phyloP scores from a whole-genome alignment of 2,888 invertebrate species.

The Callyntrura sp. region DNA sequence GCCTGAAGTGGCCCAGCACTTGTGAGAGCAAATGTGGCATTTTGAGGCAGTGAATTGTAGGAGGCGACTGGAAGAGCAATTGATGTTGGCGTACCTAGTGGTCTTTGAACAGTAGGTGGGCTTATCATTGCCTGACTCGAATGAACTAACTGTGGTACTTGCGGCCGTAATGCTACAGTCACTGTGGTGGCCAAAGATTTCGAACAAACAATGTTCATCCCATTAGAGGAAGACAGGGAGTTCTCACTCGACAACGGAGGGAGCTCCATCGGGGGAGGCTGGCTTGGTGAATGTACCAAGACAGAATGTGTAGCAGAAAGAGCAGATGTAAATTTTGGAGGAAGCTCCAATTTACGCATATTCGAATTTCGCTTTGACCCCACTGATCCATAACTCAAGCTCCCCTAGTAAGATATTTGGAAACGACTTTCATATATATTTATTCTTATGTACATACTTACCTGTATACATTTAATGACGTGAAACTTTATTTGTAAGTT shows the following conservation, averaged over 20 bases:
- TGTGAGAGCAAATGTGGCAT: conserved; percentile 73
- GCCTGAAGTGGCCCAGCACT: conserved; percentile 63
- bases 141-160: conserved; percentile 78
- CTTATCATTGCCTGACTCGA: conserved; percentile 47
- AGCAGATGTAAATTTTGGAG: conserved; percentile 81
- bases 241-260: conserved; percentile 55
- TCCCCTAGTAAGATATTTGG: conserved; percentile 68
- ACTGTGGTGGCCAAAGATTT: conserved; percentile 80
- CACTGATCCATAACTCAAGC: conserved; percentile 78
- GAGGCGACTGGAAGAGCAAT: conserved; percentile 77
- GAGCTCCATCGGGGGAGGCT: conserved; percentile 60
- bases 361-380: conserved; percentile 75
- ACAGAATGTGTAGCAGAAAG: conserved; percentile 55
- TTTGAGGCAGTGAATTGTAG: conserved; percentile 73
- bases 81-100: conserved; percentile 54
- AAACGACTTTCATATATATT: neutral
- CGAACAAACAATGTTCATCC: conserved; percentile 80
- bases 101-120: conserved; percentile 52
- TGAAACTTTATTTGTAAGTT: too few relatives aligned
- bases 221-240: conserved; percentile 75
- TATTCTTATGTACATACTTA: neutral
- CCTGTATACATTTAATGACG: too few relatives aligned
- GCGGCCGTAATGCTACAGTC: conserved; percentile 82
- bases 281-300: conserved; percentile 64
- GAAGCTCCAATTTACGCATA: conserved; percentile 79